Evolutionary conservation across 2,888 invertebrate species (phyloP).

Genomic region (Portevinia maculata): DNA sequence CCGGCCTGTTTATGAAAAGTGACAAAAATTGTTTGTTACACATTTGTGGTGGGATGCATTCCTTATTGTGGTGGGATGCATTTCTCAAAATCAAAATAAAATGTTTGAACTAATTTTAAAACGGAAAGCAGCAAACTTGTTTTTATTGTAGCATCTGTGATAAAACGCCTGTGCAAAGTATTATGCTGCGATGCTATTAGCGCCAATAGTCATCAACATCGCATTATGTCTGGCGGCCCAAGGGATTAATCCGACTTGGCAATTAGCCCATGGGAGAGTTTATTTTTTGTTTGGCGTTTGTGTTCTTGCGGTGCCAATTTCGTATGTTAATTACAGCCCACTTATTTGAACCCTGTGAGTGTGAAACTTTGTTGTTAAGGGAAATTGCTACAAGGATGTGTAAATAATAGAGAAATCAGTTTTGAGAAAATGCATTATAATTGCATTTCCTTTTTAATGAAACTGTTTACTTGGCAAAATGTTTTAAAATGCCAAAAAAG

Average conservation of each 20-base stretch:
- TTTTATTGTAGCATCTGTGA: no score
- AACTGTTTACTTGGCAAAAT: no score
- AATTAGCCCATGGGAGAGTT: conserved; percentile 18
- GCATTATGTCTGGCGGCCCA: conserved; percentile 1
- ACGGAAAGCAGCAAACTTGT: background rate
- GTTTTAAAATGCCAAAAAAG: no score
- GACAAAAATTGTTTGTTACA: conserved; percentile 8
- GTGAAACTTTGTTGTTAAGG: background rate
- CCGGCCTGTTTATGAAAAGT: background rate
- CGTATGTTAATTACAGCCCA: background rate
- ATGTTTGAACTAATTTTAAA: conserved; percentile 6
- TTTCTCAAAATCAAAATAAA: background rate
- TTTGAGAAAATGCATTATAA: background rate
- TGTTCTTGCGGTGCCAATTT: conserved; percentile 12
- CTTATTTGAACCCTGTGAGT: conserved; percentile 13
- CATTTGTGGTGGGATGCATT: background rate
- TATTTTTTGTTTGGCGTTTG: background rate
- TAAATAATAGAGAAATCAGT: no score
- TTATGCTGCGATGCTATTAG: conserved; percentile 26
- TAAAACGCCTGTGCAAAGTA: background rate
- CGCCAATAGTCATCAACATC: conserved; percentile 41
- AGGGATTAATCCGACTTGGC: conserved; percentile 45
- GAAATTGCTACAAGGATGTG: no score
- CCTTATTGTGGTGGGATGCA: background rate
- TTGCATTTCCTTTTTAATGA: no score